Percentiles rank a stretch among this genome's conserved stretches.
These are phyloP conservation scores for Melinaea menophilus DNA, from an alignment of 2,888 invertebrate species.

Conservation along the genomic window DNA sequence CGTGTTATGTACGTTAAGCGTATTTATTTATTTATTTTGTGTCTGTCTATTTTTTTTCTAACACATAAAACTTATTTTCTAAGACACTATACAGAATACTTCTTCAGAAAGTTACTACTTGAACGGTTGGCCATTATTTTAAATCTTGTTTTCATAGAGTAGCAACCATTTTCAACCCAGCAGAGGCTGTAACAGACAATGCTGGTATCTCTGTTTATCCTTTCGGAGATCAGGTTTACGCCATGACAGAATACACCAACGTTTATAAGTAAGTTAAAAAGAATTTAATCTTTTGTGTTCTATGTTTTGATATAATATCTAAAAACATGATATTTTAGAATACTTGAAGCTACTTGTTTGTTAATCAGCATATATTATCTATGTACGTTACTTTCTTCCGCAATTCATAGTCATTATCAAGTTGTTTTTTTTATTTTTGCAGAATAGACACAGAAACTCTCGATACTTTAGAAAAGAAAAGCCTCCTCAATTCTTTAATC, in stretches of 20 bases:
- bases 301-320: not conserved
- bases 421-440: slow-evolving; percentile 13
- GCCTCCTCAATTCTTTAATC: slow-evolving; percentile 26
- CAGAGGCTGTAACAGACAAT: slow-evolving; percentile 29
- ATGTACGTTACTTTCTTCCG: too few species aligned
- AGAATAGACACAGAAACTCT: slow-evolving; percentile 33
- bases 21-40: too few species aligned
- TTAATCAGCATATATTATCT: too few species aligned
- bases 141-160: slow-evolving; percentile 23
- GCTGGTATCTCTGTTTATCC: slow-evolving; percentile 32
- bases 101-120: too few species aligned
- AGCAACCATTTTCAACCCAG: slow-evolving; percentile 29
- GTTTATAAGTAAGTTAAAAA: slow-evolving; percentile 50
- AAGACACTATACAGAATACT: too few species aligned
- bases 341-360: too few species aligned
- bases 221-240: slow-evolving; percentile 34
- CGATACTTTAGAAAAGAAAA: slow-evolving; percentile 33
- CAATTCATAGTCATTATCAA: not conserved
- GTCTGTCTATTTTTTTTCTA: too few species aligned
- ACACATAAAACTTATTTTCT: too few species aligned
- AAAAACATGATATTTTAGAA: too few species aligned
- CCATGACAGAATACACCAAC: slow-evolving; percentile 66
- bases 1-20: too few species aligned
- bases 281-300: not conserved
- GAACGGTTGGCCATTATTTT: not conserved